Conservation (phyloP, 2,888 invertebrate species). For the Stomorhina lunata region DNA sequence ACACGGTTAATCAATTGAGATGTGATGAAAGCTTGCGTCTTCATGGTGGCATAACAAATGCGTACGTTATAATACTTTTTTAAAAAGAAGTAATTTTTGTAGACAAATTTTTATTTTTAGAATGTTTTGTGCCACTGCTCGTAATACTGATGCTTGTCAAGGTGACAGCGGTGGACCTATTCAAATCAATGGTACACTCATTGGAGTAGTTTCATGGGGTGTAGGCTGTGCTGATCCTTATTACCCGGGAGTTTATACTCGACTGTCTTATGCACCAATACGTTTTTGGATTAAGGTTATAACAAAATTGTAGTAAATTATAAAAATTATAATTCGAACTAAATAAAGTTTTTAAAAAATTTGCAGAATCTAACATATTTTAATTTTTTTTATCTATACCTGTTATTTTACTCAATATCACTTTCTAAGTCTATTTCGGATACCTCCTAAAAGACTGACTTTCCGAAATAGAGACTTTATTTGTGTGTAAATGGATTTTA, state of each 20-base stretch:
- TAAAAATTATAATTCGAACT: too few species aligned
- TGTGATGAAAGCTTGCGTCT: conserved; percentile 70
- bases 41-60: conserved; percentile 75
- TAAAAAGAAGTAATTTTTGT: conserved; percentile 65
- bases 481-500: too few species aligned
- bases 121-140: conserved; percentile 77
- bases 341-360: too few species aligned
- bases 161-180: conserved; percentile 78
- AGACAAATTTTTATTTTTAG: conserved; percentile 65
- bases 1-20: conserved; percentile 72
- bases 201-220: conserved; percentile 78
- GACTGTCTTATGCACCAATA: conserved; percentile 73
- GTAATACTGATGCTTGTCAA: conserved; percentile 76
- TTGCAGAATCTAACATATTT: not conserved
- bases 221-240: conserved; percentile 78
- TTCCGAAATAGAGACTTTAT: too few species aligned
- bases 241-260: conserved; percentile 77
- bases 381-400: too few species aligned
- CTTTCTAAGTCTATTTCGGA: too few species aligned
- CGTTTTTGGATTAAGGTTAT: conserved; percentile 75
- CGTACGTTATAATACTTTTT: too few species aligned
- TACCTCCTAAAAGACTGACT: too few species aligned
- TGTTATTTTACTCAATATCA: not conserved
- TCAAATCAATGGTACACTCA: conserved; percentile 70
- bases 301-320: conserved; percentile 71